Conservation (phyloP, 2,797 vertebrate species). For the Pempheris klunzingeri region DNA sequence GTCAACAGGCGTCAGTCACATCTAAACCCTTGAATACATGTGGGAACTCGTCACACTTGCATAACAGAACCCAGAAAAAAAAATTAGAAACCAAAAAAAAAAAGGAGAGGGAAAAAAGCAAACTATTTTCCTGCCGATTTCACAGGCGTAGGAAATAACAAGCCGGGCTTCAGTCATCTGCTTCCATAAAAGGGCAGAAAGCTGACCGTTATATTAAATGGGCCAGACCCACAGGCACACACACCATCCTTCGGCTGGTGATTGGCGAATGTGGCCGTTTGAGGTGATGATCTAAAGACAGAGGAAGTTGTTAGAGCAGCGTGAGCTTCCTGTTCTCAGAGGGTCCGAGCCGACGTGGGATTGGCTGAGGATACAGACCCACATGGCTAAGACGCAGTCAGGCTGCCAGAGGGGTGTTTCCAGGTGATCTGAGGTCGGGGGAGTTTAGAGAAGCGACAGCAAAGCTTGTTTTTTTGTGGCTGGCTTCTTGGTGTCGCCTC, state of each 20-base stretch:
- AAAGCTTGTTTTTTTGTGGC: background rate
- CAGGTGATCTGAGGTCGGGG: conserved; percentile 8
- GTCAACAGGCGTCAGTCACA: conserved; percentile 44
- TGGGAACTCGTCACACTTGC: conserved; percentile 35
- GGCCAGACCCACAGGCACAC: conserved; percentile 19
- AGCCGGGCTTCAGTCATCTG: conserved; percentile 37
- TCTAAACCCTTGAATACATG: conserved; percentile 24
- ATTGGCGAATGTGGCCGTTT: background rate
- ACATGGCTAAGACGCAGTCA: background rate
- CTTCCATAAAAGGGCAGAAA: conserved; percentile 87
- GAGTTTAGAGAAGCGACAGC: background rate
- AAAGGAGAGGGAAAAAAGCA: conserved; percentile 31
- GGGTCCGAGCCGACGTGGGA: background rate
- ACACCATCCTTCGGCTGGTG: conserved; percentile 1
- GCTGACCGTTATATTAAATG: conserved; percentile 42
- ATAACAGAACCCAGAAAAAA: conserved; percentile 19
- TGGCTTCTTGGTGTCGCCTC: conserved; percentile 27
- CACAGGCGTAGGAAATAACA: conserved; percentile 78
- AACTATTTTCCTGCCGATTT: conserved; percentile 71
- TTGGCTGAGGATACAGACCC: background rate
- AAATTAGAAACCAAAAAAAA: background rate
- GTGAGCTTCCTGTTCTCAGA: conserved; percentile 47
- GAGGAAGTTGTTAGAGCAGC: conserved; percentile 45
- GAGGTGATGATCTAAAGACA: conserved; percentile 25
- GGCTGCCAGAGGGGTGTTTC: background rate